Conservation (phyloP, 2,113 vertebrate species). For the Galbula dea region DNA sequence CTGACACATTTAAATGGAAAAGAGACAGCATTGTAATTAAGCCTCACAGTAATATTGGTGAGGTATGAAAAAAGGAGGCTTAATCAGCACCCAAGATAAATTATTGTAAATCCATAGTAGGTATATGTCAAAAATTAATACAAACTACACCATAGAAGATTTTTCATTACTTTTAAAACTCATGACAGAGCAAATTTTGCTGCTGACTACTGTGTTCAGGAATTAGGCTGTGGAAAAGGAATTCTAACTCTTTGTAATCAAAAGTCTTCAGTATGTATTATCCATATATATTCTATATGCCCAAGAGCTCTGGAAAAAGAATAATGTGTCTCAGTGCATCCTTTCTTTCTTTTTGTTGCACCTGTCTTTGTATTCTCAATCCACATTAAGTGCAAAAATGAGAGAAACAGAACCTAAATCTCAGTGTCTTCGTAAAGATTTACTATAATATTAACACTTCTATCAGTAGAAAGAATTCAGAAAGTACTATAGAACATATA, state of each 20-base stretch:
- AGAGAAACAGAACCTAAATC: neutral
- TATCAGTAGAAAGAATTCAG: neutral
- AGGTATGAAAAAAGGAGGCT: constrained; percentile 46
- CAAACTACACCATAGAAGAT: neutral
- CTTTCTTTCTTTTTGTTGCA: neutral
- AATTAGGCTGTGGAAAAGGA: neutral
- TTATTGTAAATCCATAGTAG: constrained; percentile 3
- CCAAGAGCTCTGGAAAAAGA: neutral
- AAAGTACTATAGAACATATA: neutral
- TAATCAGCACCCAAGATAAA: constrained; percentile 19
- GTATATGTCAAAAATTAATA: constrained; percentile 10
- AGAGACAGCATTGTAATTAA: constrained; percentile 65
- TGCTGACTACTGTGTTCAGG: neutral
- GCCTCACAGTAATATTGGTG: neutral
- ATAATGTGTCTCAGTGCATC: neutral
- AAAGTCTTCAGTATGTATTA: neutral
- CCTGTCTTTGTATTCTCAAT: neutral
- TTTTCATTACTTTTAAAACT: constrained; percentile 22
- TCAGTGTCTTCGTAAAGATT: neutral
- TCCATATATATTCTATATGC: neutral
- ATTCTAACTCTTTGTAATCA: neutral
- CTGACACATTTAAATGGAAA: constrained; percentile 68
- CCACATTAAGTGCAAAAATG: neutral
- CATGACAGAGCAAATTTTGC: neutral
- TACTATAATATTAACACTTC: neutral